Evolutionary conservation across 1,140 invertebrate species (phyloP), one percentile per base, ranked within the genome.

Genomic region (Pseudomyrmex dendroicus): DNA sequence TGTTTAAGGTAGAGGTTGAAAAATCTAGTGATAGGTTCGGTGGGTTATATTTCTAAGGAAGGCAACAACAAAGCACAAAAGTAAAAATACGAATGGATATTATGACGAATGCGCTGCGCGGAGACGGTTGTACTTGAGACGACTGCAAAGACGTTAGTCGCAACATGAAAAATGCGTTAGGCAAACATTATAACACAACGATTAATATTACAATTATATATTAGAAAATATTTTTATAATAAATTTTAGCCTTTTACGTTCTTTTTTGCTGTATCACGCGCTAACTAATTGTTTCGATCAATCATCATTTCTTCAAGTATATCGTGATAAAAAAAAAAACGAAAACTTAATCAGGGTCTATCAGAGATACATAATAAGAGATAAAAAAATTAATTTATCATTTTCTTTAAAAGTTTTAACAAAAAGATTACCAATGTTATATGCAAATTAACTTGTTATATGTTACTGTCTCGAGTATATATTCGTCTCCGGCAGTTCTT

Each of bases 21-120:
- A 73, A 77, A 50, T 66, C n/a, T 82, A 76, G 54, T 62, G 59
- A 54, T 61, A 59, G 25, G 5, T 35, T 70, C 63, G 54, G 22
- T 63, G 64, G 61, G 84, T 88, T 88, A 87, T 20, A 48, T 61
- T 63, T 68, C 48, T 25, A 70, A 67, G 25, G 73, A 46, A 76
- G 72, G 59, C 54, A 86, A 88, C 77, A 66, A 67, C 50, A 85
- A 86, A 83, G 73, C 68, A 61, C 74, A 86, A 87, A 88, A 82
- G 48, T 74, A 57, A 74, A 88, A 80, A 72, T 85, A 85, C 44
- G 50, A 62, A 62, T 67, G 59, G 48, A 73, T 66, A 48, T 67
- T 54, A 73, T 25, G 46, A 17, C 57, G 57, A 68, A 56, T 48
- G 48, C 35, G 67, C 20, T 88, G n/a, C 54, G 68, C 77, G 56